These are phyloP conservation scores for Amblyornis subalaris DNA, from an alignment of 2,113 vertebrate species.

Conservation along the genomic window DNA sequence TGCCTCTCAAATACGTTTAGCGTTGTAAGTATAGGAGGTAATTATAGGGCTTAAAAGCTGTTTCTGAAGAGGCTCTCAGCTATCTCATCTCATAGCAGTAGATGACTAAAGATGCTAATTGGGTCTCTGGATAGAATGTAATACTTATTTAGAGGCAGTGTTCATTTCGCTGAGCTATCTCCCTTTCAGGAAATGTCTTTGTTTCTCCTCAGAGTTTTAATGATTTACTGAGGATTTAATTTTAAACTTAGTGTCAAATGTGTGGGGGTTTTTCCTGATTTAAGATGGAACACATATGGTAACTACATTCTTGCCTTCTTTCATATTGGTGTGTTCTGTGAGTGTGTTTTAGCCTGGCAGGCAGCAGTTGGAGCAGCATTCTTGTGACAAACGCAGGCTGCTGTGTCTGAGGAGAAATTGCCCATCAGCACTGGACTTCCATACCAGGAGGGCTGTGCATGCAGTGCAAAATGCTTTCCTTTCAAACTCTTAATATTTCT, in stretches of 20 bases:
- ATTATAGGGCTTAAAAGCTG: constrained; percentile 59
- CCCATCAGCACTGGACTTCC: not conserved
- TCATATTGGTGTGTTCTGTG: accelerated
- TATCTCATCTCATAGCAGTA: constrained; percentile 35
- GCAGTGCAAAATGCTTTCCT: not conserved
- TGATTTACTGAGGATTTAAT: constrained; percentile 1
- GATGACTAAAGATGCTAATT: constrained; percentile 58
- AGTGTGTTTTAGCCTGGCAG: not conserved
- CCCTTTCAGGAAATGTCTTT: constrained; percentile 7
- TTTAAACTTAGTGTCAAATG: not conserved
- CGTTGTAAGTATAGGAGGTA: constrained; percentile 51
- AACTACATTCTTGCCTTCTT: not conserved
- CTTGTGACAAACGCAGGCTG: not conserved
- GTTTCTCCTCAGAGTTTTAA: not conserved
- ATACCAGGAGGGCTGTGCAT: accelerated
- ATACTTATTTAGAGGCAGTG: constrained; percentile 36
- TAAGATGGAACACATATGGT: not conserved
- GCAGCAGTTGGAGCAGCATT: not conserved
- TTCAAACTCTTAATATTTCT: not conserved
- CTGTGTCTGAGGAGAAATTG: not conserved
- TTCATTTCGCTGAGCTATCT: constrained; percentile 24
- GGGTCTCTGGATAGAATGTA: constrained; percentile 35
- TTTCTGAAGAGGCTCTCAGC: constrained; percentile 60
- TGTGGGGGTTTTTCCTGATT: not conserved
- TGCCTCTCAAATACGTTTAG: constrained; percentile 64